Evolutionary conservation across 2,113 vertebrate genomes (phyloP).

Genomic region (Cyrtonyx montezumae): DNA sequence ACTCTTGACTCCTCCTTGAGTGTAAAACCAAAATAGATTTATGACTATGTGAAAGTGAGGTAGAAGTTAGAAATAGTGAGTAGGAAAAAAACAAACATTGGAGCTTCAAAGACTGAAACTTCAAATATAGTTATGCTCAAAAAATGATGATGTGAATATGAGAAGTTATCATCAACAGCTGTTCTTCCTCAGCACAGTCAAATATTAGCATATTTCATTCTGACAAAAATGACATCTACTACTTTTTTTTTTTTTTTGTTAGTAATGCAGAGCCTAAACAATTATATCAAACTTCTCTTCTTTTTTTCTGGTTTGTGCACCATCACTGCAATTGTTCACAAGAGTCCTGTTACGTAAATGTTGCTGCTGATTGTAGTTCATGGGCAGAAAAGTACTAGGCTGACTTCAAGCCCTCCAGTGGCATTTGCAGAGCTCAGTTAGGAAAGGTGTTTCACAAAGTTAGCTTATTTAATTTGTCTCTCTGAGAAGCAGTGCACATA

Average conservation of each 20-base stretch:
- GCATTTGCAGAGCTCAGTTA: background rate
- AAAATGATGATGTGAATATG: background rate
- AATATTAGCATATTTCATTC: background rate
- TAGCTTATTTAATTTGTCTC: background rate
- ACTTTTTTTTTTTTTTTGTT: background rate
- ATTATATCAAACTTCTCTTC: background rate
- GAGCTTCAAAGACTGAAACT: background rate
- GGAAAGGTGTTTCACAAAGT: slow-evolving; percentile 12
- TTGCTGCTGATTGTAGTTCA: slow-evolving; percentile 36
- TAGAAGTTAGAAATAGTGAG: background rate
- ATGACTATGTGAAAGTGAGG: background rate
- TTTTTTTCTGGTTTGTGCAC: slow-evolving; percentile 9
- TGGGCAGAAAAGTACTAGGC: slow-evolving; percentile 12
- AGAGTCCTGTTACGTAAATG: background rate
- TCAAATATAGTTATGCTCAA: background rate
- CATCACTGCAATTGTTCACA: slow-evolving; percentile 8
- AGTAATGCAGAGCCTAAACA: background rate
- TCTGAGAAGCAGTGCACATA: background rate
- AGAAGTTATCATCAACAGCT: background rate
- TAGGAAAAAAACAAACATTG: background rate
- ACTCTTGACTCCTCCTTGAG: slow-evolving; percentile 13
- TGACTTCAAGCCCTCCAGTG: slow-evolving; percentile 27
- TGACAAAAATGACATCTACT: background rate
- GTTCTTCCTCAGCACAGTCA: background rate
- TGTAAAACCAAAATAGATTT: slow-evolving; percentile 30